Evolutionary conservation across 2,888 invertebrate species (phyloP).

Genomic region (Epinotia bilunana): DNA sequence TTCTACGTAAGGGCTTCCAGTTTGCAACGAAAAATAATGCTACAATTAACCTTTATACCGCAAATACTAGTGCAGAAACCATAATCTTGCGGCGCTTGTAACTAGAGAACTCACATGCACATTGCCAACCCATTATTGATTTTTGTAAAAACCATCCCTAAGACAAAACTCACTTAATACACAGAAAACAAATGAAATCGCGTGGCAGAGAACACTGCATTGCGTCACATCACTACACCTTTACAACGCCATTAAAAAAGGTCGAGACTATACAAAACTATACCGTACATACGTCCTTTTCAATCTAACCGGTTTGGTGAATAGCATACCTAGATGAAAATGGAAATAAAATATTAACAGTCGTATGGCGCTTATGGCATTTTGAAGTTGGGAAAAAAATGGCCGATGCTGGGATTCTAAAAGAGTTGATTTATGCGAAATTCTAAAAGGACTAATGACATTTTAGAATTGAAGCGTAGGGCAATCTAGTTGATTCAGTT

Average conservation of each 20-base stretch:
- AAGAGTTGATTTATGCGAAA: neutral
- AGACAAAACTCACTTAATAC: conserved; percentile 2
- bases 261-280: neutral
- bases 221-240: conserved; percentile 26
- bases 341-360: neutral
- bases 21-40: too few relatives aligned
- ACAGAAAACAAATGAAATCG: conserved; percentile 10
- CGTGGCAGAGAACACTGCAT: conserved; percentile 20
- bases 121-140: too few relatives aligned
- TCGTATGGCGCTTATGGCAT: neutral
- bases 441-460: neutral
- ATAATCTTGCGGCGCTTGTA: too few relatives aligned
- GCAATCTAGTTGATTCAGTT: conserved; percentile 21
- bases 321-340: neutral
- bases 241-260: neutral
- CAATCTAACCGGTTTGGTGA: neutral
- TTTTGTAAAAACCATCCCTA: neutral
- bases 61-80: too few relatives aligned
- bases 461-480: neutral
- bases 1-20: too few relatives aligned
- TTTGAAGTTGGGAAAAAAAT: neutral
- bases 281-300: neutral
- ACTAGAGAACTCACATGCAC: too few relatives aligned
- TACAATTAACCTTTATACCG: too few relatives aligned
- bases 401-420: neutral